These are phyloP conservation scores for Clistopyga incitator DNA, from an alignment of 2,888 invertebrate genomes.

Conservation along the genomic window DNA sequence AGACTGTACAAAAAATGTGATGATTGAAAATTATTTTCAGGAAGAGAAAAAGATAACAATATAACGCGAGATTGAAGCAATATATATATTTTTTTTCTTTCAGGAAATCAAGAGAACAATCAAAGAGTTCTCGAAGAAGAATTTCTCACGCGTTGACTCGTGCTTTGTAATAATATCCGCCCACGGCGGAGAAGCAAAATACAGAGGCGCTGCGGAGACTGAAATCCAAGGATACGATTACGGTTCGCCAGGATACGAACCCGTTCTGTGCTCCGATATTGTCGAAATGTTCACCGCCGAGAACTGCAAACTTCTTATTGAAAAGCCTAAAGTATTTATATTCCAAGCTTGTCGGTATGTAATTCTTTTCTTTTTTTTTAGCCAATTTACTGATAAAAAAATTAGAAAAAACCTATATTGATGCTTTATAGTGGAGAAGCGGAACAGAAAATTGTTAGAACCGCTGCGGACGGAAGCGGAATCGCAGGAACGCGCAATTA, in stretches of 20 bases:
- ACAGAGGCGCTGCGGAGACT: slow-evolving; percentile 56
- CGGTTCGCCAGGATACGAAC: slow-evolving; percentile 52
- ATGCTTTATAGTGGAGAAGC: slow-evolving; percentile 32
- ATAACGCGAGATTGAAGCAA: not conserved
- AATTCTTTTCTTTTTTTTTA: not conserved
- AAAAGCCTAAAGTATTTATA: slow-evolving; percentile 87
- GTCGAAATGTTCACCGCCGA: slow-evolving; percentile 83
- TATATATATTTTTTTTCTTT: slow-evolving; percentile 52
- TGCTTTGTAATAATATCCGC: slow-evolving; percentile 80
- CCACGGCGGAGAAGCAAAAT: slow-evolving; percentile 74
- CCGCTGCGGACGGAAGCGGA: not conserved
- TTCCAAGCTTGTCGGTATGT: slow-evolving; percentile 86
- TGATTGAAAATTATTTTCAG: not conserved
- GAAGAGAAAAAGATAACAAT: not conserved
- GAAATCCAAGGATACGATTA: slow-evolving; percentile 77
- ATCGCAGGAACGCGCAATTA: slow-evolving; percentile 76
- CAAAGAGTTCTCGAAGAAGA: slow-evolving; percentile 73
- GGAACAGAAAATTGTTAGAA: slow-evolving; percentile 6
- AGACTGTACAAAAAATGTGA: not conserved
- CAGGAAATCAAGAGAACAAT: slow-evolving; percentile 75
- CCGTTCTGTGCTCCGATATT: slow-evolving; percentile 75
- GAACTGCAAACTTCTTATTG: slow-evolving; percentile 84
- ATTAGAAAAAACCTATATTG: not conserved
- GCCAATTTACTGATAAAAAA: too few species aligned
- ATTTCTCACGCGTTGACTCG: slow-evolving; percentile 77